Conservation (phyloP, 1,140 invertebrate genomes). For the Drosophila lowei region DNA sequence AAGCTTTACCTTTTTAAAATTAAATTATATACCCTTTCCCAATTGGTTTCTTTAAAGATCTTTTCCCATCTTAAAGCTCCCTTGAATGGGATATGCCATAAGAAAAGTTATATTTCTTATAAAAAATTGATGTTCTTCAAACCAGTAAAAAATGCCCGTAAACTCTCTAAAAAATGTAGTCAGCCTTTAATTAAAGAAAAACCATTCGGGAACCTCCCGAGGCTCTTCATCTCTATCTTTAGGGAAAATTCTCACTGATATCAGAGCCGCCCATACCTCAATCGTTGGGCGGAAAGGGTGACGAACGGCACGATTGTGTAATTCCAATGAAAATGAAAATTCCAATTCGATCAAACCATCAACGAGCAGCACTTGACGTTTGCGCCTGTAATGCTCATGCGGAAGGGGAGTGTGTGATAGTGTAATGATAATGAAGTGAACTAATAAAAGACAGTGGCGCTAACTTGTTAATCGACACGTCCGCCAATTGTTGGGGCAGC, state of each 20-base stretch:
- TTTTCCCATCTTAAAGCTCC: no score
- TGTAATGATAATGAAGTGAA: conserved; percentile 24
- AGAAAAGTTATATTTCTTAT: no score
- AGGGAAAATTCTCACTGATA: conserved; percentile 24
- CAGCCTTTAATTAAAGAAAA: no score
- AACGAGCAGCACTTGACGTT: background rate
- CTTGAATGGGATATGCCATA: no score
- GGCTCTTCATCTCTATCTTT: conserved; percentile 1
- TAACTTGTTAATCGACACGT: conserved; percentile 42
- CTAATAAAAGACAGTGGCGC: conserved; percentile 35
- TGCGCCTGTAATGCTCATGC: conserved; percentile 14
- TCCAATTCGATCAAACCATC: conserved; percentile 9
- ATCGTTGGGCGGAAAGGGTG: conserved; percentile 1
- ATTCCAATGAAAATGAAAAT: conserved; percentile 32
- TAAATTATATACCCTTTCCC: no score
- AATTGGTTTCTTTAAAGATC: no score
- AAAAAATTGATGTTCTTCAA: no score
- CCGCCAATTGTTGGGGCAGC: conserved; percentile 15
- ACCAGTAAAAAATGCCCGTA: no score
- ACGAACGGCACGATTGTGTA: background rate
- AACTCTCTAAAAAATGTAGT: no score
- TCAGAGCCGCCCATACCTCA: background rate
- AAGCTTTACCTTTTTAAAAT: no score
- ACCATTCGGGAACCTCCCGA: conserved; percentile 5
- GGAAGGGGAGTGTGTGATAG: conserved; percentile 15